Evolutionary conservation across 2,888 invertebrate species (phyloP).

Genomic region (Pseudococcus longispinus): DNA sequence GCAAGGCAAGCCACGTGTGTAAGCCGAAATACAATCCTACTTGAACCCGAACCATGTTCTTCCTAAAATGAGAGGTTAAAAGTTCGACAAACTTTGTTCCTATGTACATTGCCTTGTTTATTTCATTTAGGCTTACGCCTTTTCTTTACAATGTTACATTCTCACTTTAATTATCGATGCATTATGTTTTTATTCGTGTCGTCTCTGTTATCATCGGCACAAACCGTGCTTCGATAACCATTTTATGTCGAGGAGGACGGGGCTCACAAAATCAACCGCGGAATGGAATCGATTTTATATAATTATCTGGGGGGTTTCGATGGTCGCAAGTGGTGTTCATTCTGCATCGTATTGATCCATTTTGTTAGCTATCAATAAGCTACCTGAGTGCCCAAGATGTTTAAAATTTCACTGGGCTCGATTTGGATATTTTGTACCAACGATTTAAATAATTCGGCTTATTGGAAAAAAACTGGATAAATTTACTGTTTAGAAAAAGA

Average conservation of each 20-base stretch:
- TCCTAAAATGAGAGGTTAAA: conserved; percentile 50
- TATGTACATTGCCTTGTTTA: conserved; percentile 40
- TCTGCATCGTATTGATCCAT: background rate
- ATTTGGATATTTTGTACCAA: background rate
- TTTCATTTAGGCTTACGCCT: conserved; percentile 17
- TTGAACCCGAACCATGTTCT: conserved; percentile 48
- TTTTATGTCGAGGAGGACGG: background rate
- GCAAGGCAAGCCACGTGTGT: conserved; percentile 50
- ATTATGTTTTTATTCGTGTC: conserved; percentile 29
- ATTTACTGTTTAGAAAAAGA: too few species aligned
- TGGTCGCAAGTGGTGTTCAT: background rate
- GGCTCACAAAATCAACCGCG: background rate
- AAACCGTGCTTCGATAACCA: background rate
- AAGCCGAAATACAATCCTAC: conserved; percentile 48
- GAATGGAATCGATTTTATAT: background rate
- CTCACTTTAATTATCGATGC: conserved; percentile 16
- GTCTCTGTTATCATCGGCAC: background rate
- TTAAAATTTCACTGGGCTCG: background rate
- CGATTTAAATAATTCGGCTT: background rate
- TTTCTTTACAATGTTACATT: background rate
- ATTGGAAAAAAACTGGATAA: background rate
- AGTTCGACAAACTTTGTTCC: conserved; percentile 51
- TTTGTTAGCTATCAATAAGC: too few species aligned
- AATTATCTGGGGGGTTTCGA: background rate
- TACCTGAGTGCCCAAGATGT: too few species aligned